phyloP scores from a whole-genome alignment of 2,113 vertebrate genomes.

The Gopherus evgoodei region DNA sequence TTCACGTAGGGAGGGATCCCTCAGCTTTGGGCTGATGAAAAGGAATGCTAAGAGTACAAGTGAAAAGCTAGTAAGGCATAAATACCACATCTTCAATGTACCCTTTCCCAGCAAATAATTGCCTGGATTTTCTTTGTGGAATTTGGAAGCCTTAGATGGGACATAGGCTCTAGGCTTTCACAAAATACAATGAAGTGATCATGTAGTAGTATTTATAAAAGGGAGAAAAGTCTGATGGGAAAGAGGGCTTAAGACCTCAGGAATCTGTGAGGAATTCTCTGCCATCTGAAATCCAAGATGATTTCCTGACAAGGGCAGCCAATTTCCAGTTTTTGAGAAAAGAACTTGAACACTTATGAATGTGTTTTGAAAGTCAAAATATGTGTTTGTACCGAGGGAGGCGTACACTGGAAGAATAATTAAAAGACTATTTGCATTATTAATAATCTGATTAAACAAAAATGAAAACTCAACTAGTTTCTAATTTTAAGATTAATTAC shows the following conservation, averaged over 20 bases:
- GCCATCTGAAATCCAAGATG: neutral
- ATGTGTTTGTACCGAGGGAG: slow-evolving; percentile 17
- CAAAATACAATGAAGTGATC: neutral
- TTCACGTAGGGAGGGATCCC: neutral
- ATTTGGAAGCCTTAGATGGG: neutral
- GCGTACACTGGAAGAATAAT: slow-evolving; percentile 38
- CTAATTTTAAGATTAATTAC: slow-evolving; percentile 63
- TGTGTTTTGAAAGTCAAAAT: slow-evolving; percentile 40
- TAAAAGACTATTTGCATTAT: slow-evolving; percentile 57
- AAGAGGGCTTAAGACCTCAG: neutral
- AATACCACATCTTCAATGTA: neutral
- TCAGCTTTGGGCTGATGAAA: neutral
- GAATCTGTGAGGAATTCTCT: neutral
- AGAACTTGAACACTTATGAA: neutral
- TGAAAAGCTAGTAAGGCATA: neutral
- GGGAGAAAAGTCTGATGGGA: neutral
- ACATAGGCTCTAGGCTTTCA: neutral
- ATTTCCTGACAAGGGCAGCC: neutral
- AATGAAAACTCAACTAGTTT: slow-evolving; percentile 41
- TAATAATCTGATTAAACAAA: slow-evolving; percentile 69
- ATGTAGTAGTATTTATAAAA: neutral
- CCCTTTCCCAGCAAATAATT: neutral
- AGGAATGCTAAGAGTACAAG: neutral
- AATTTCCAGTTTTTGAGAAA: neutral
- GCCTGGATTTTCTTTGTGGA: neutral